Evolutionary conservation across 2,113 vertebrate genomes (phyloP).

Genomic region (Gallinago undulata): DNA sequence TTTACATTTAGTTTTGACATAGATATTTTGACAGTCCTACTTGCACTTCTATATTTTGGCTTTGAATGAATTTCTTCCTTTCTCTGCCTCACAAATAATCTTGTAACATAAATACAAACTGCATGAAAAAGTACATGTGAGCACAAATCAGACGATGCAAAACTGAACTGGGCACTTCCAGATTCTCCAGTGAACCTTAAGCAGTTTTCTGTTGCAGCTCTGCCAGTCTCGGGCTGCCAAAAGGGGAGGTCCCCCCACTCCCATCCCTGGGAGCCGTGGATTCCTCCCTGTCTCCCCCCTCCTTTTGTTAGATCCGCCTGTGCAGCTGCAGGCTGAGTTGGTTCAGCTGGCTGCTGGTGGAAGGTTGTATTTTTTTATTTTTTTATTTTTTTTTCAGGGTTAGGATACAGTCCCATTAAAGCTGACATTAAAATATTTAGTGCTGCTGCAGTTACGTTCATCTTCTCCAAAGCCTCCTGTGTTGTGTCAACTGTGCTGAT

Average conservation of each 20-base stretch:
- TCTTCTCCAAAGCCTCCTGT: not conserved
- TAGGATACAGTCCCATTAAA: not conserved
- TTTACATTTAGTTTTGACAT: not conserved
- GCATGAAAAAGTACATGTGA: not conserved
- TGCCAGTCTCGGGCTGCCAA: not conserved
- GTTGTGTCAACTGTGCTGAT: not conserved
- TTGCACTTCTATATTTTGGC: not conserved
- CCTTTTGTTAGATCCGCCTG: not conserved
- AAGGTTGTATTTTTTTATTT: not conserved
- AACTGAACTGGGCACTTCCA: not conserved
- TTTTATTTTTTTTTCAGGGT: not conserved
- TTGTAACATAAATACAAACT: not conserved
- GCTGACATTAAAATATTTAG: conserved; percentile 9
- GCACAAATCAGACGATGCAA: not conserved
- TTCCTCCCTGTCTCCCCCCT: not conserved
- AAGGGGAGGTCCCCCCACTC: not conserved
- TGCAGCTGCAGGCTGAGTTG: conserved; percentile 15
- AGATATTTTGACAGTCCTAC: not conserved
- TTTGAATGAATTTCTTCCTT: not conserved
- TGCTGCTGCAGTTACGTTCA: not conserved
- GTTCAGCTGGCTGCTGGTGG: not conserved
- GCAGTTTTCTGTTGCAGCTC: not conserved
- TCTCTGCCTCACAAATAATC: not conserved
- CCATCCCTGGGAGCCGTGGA: not conserved
- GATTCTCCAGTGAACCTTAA: not conserved